phyloP scores from a whole-genome alignment of 2,113 vertebrate genomes.

The Ptilorrhoa leucosticta region DNA sequence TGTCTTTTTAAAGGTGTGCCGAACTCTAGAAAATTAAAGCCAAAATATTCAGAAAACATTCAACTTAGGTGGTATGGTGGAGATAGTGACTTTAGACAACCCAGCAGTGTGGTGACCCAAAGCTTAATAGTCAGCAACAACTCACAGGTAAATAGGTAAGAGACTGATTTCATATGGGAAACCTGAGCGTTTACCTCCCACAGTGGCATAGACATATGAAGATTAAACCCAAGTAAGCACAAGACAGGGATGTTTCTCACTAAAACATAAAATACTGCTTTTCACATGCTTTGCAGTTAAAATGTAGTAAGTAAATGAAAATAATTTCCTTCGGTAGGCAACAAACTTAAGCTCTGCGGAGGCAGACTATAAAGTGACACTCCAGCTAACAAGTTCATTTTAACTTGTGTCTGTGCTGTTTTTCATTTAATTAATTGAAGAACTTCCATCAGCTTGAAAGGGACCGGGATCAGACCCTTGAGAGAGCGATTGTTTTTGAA shows the following conservation, averaged over 20 bases:
- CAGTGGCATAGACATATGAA: background rate
- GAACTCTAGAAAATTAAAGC: background rate
- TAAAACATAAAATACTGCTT: background rate
- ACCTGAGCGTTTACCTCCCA: background rate
- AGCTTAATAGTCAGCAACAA: background rate
- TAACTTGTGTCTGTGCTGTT: background rate
- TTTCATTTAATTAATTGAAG: conserved; percentile 5
- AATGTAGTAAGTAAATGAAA: background rate
- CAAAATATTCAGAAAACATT: background rate
- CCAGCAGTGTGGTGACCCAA: background rate
- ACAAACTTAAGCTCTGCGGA: background rate
- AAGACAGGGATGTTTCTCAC: background rate
- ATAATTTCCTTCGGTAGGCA: background rate
- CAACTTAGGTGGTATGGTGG: background rate
- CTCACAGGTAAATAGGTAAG: background rate
- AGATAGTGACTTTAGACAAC: background rate
- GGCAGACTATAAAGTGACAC: background rate
- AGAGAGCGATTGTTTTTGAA: background rate
- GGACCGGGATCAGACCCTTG: background rate
- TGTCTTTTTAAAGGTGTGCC: background rate
- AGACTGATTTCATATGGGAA: background rate
- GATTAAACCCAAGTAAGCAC: background rate
- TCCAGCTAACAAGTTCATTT: background rate
- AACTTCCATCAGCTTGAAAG: background rate
- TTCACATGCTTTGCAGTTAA: background rate